A percentile compares a stretch with the other conserved stretches of the same genome.
phyloP scores from a whole-genome alignment of 1,140 invertebrate species.

The Phymastichus coffea region DNA sequence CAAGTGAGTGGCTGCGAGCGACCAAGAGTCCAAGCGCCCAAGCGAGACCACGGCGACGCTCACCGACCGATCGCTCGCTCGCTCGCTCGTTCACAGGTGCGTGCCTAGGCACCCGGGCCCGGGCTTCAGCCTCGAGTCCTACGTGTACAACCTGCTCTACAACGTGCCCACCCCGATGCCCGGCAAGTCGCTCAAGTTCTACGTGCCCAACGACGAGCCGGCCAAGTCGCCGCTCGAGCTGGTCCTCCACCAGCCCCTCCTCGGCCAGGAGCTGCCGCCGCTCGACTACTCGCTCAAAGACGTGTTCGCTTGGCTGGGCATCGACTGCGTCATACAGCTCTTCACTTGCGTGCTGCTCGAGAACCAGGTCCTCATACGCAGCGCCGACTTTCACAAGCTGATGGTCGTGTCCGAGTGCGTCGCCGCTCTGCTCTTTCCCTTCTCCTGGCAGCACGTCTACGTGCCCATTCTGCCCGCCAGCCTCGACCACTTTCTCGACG shows the following conservation, averaged over 20 bases:
- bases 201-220: constrained; percentile 72
- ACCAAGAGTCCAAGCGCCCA: no score
- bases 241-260: constrained; percentile 71
- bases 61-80: no score
- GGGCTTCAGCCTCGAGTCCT: constrained; percentile 82
- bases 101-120: constrained; percentile 71
- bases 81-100: constrained; percentile 63
- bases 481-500: constrained; percentile 95
- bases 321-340: constrained; percentile 89
- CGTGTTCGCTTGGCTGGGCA: constrained; percentile 83
- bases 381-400: constrained; percentile 88
- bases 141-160: constrained; percentile 93
- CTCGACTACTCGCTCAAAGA: constrained; percentile 91
- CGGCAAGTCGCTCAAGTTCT: constrained; percentile 84
- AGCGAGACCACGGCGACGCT: no score
- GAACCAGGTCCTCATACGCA: constrained; percentile 93
- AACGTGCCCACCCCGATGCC: constrained; percentile 87
- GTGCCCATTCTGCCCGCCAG: constrained; percentile 96
- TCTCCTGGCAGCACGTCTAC: constrained; percentile 98
- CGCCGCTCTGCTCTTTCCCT: constrained; percentile 87
- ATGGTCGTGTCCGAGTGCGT: constrained; percentile 97
- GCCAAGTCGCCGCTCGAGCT: constrained; percentile 68
- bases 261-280: constrained; percentile 81
- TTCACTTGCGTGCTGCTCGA: constrained; percentile 95
- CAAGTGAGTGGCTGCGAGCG: constrained; percentile 70